Evolutionary conservation across 2,888 invertebrate species (phyloP), one percentile per base, ranked within the genome.

Genomic region (Notodonta ziczac): DNA sequence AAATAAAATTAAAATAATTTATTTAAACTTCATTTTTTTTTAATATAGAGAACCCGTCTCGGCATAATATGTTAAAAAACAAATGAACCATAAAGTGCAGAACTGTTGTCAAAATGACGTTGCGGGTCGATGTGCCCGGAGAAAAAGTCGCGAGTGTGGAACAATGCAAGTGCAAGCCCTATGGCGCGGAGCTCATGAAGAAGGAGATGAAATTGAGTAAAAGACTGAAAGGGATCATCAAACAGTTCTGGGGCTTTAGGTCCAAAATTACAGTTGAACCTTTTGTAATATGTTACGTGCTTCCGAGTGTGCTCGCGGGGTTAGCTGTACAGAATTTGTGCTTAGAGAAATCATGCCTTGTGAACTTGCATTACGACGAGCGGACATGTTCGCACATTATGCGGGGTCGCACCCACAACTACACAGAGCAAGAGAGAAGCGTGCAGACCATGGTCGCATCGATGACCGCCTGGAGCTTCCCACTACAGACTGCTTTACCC

Each of bases 241-340:
- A 91, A 80, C 82, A 86, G 66, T 78, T 88, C 68, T 93, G 93
- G 92, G 82, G 84, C 40, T 82, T 91, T 67, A 85, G 87, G 80
- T 84, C 90, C 12, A 90, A 91, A 82, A 74, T 93, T 46, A 96
- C 96, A n/a, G 96, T 96, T 39, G 96, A 96, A 83, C 96, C 96
- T 7, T 95, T 96, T 73, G 89, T 96, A 58, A 91, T 95, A 59
- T 95, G 95, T 78, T 96, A 96, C 77, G 89, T 96, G 56, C 86
- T 96, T 78, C 96, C 96, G 56, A 95, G 95, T 84, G 95, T 95
- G 2, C 86, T 95, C 14, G 96, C 97, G 0, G 96, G 96, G 42
- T 84, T 95, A 53, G 95, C 95, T 8, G 89, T 95, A 42, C 90
- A 92, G 69, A 94, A 94, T 77, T 79, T 95, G 67, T 94, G 94